Conservation (phyloP, 2,888 invertebrate genomes). For the Torymus texanus region DNA sequence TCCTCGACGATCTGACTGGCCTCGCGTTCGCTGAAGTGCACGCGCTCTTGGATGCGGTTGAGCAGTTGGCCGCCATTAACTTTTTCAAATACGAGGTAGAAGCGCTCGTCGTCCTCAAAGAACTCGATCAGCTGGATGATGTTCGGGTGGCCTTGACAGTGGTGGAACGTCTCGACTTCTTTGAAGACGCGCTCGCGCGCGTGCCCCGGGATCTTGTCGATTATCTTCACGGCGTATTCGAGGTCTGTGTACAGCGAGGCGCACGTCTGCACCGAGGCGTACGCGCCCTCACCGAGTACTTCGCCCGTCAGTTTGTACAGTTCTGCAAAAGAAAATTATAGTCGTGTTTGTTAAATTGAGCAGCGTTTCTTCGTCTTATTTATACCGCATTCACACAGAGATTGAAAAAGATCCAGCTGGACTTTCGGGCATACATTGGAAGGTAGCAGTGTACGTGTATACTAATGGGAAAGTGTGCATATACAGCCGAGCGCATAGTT, state of each 20-base stretch:
- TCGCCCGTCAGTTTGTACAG: conserved; percentile 96
- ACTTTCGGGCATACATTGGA: too few relatives aligned
- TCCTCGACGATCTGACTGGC: conserved; percentile 96
- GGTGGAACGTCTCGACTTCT: conserved; percentile 99
- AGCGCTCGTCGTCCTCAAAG: conserved; percentile 97
- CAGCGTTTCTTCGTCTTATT: too few relatives aligned
- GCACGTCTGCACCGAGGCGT: conserved; percentile 96
- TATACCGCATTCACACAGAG: too few relatives aligned
- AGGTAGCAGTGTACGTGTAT: too few relatives aligned
- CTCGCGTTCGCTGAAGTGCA: conserved; percentile 96
- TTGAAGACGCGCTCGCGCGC: conserved; percentile 96
- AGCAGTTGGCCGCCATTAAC: conserved; percentile 96
- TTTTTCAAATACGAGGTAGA: conserved; percentile 99
- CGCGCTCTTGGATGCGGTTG: conserved; percentile 93
- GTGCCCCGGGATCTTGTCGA: conserved; percentile 96
- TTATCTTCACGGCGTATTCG: conserved; percentile 98
- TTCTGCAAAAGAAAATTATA: conserved; percentile 78
- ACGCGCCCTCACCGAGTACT: conserved; percentile 96
- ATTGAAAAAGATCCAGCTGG: too few relatives aligned
- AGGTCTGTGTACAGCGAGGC: conserved; percentile 92
- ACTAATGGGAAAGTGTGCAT: too few relatives aligned
- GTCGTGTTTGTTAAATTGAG: too few relatives aligned
- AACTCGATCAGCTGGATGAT: conserved; percentile 98
- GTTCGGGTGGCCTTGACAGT: conserved; percentile 97
- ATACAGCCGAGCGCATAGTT: too few relatives aligned